Evolutionary conservation across 2,113 vertebrate species (phyloP).

Genomic region (Alectura lathami): DNA sequence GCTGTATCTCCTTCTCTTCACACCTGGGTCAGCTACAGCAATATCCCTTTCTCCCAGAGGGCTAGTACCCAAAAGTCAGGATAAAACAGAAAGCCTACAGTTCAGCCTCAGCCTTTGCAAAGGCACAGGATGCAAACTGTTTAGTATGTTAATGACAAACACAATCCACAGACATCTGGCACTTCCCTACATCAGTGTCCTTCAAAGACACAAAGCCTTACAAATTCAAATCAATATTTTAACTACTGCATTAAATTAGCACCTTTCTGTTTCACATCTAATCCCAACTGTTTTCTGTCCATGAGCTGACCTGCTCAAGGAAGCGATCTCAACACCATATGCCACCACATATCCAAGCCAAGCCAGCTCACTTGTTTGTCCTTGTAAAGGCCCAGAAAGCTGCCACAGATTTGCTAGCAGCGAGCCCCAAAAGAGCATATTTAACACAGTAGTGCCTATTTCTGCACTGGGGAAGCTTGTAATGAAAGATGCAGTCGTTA

Average conservation of each 20-base stretch:
- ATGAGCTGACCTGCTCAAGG: background rate
- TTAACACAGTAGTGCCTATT: background rate
- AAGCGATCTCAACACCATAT: slow-evolving; percentile 48
- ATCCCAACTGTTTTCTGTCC: slow-evolving; percentile 38
- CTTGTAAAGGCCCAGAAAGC: background rate
- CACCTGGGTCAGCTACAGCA: background rate
- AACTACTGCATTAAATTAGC: slow-evolving; percentile 49
- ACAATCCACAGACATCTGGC: slow-evolving; percentile 35
- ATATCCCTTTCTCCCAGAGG: background rate
- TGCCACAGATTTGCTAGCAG: background rate
- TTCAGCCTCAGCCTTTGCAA: background rate
- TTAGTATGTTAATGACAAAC: background rate
- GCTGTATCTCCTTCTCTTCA: background rate
- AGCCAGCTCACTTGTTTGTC: background rate
- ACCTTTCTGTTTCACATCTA: slow-evolving; percentile 31
- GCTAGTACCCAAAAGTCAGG: background rate
- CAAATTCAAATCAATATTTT: slow-evolving; percentile 56
- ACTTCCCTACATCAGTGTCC: background rate
- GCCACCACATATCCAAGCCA: slow-evolving; percentile 20
- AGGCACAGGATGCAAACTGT: background rate
- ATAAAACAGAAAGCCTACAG: background rate
- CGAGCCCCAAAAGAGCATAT: background rate
- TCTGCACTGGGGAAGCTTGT: background rate
- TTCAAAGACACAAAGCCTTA: slow-evolving; percentile 29
- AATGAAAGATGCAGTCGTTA: background rate